Evolutionary conservation across 1,140 invertebrate genomes (phyloP).

Genomic region (Whitmania pigra): DNA sequence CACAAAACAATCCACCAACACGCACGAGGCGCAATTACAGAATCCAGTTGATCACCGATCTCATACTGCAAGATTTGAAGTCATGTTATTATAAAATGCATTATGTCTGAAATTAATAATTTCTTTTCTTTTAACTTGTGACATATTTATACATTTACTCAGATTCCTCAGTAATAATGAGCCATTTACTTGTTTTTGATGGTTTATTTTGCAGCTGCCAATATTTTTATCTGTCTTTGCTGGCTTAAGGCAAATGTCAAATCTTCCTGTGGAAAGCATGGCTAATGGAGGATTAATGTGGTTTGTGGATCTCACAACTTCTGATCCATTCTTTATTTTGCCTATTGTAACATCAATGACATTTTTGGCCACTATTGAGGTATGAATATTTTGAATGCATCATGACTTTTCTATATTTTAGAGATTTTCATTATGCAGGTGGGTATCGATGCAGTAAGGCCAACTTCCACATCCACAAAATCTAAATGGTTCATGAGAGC

Average conservation of each 20-base stretch:
- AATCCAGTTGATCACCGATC: too few species aligned
- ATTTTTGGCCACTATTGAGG: conserved; percentile 65
- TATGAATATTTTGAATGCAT: conserved; percentile 32
- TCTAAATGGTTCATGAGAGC: conserved; percentile 61
- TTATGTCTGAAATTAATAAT: too few species aligned
- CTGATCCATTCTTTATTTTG: conserved; percentile 76
- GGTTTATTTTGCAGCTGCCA: conserved; percentile 52
- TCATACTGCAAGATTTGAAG: too few species aligned
- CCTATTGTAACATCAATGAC: conserved; percentile 72
- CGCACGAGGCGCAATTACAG: too few species aligned
- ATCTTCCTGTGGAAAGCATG: conserved; percentile 73
- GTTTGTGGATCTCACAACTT: conserved; percentile 78
- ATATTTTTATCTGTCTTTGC: conserved; percentile 82
- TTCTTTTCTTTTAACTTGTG: too few species aligned
- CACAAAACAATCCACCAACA: too few species aligned
- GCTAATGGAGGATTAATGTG: conserved; percentile 74
- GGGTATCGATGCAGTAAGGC: conserved; percentile 61
- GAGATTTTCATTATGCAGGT: conserved; percentile 42
- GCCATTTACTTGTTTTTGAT: background rate
- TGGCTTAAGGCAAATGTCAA: conserved; percentile 67
- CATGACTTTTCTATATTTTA: background rate
- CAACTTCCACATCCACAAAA: conserved; percentile 46
- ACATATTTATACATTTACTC: too few species aligned
- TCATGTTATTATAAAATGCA: too few species aligned
- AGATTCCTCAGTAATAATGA: too few species aligned